A percentile compares a stretch with the other conserved stretches of the same genome.
Conservation (phyloP, 1,140 invertebrate species). For the Pachypeltis micranthus region DNA sequence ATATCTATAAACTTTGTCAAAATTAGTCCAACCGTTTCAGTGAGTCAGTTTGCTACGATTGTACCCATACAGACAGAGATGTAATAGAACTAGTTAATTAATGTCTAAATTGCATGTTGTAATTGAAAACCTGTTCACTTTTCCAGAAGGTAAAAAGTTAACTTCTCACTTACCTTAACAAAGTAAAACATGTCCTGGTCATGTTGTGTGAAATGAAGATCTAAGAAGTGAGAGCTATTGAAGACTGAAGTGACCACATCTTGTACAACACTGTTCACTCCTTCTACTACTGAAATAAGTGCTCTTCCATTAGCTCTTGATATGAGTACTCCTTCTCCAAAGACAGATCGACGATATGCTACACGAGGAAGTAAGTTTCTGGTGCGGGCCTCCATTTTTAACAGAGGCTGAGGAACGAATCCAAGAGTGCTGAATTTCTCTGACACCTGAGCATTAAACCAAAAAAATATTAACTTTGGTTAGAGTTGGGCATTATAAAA, state of each 20-base stretch:
- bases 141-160: too few species aligned
- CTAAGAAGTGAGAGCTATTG: slow-evolving; percentile 85
- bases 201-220: slow-evolving; percentile 81
- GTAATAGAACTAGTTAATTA: too few species aligned
- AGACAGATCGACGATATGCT: slow-evolving; percentile 69
- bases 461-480: slow-evolving; percentile 10
- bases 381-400: slow-evolving; percentile 73
- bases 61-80: too few species aligned
- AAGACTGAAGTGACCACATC: slow-evolving; percentile 87
- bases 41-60: too few species aligned
- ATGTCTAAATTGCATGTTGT: too few species aligned
- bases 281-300: slow-evolving; percentile 71
- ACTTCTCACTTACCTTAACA: slow-evolving; percentile 51
- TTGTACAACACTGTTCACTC: slow-evolving; percentile 74
- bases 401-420: slow-evolving; percentile 65
- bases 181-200: slow-evolving; percentile 91
- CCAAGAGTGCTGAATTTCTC: slow-evolving; percentile 68
- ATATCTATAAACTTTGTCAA: too few species aligned
- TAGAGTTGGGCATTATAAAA: slow-evolving; percentile 7
- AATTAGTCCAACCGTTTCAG: too few species aligned
- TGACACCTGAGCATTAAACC: slow-evolving; percentile 44
- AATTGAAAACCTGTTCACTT: too few species aligned
- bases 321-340: slow-evolving; percentile 80
- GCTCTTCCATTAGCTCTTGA: slow-evolving; percentile 67
- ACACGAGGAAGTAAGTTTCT: slow-evolving; percentile 62